Evolutionary conservation across 2,888 invertebrate species (phyloP).

Genomic region (Dynastes grantii): DNA sequence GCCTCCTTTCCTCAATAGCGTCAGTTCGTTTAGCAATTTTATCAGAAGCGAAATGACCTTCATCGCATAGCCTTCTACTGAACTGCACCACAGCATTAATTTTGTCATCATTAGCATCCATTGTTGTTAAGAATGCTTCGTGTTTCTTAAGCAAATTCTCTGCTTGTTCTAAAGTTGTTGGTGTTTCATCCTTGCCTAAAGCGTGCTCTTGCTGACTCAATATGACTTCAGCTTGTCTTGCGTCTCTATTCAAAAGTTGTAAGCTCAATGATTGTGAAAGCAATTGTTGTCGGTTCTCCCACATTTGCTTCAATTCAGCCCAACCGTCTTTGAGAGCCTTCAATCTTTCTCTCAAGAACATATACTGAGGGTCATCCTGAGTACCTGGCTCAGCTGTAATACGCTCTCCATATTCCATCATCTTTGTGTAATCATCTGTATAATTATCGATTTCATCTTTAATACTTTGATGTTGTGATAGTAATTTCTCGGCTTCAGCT

Average conservation of each 20-base stretch:
- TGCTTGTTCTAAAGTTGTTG: conserved; percentile 95
- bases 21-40: conserved; percentile 97
- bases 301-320: conserved; percentile 99
- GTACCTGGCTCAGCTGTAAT: conserved; percentile 91
- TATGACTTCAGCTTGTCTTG: conserved; percentile 97
- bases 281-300: conserved; percentile 97
- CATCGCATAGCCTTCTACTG: conserved; percentile 89
- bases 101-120: conserved; percentile 99
- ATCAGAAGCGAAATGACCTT: conserved; percentile 93
- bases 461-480: conserved; percentile 98
- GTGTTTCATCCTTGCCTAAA: conserved; percentile 96
- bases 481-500: conserved; percentile 96
- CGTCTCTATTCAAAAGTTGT: conserved; percentile 96
- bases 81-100: conserved; percentile 97
- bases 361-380: conserved; percentile 98
- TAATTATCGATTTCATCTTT: conserved; percentile 99
- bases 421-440: conserved; percentile 96
- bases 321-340: conserved; percentile 99
- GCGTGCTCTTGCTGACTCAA: conserved; percentile 98
- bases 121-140: conserved; percentile 98
- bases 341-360: conserved; percentile 98
- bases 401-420: conserved; percentile 99
- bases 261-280: conserved; percentile 95
- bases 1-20: conserved; percentile 91
- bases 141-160: conserved; percentile 98